These are phyloP conservation scores for Rhizoglyphus robini DNA, from an alignment of 1,140 invertebrate genomes.

Conservation along the genomic window DNA sequence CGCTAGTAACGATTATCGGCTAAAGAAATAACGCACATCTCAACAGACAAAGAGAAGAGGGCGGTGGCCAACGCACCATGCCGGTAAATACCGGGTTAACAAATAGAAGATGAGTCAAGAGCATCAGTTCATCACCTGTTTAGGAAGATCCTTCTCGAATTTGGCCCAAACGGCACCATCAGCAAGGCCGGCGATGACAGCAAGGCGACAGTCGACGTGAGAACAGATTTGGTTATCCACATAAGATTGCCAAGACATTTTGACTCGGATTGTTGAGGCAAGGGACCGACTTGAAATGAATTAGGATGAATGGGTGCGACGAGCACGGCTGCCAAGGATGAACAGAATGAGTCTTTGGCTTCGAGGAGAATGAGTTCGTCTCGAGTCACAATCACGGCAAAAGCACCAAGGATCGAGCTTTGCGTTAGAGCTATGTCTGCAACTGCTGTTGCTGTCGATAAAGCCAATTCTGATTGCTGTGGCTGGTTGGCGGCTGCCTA, in stretches of 20 bases:
- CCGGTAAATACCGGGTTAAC: background rate
- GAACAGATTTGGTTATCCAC: constrained; percentile 90
- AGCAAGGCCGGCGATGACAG: constrained; percentile 72
- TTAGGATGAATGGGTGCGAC: background rate
- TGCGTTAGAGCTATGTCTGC: background rate
- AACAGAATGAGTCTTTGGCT: constrained; percentile 10
- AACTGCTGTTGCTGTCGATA: background rate
- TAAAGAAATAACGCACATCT: background rate
- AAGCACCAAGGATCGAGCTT: background rate
- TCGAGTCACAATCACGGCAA: background rate
- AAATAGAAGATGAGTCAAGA: background rate
- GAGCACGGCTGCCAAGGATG: background rate
- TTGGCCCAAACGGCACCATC: constrained; percentile 90
- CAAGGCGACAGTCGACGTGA: constrained; percentile 43
- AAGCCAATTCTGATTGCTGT: background rate
- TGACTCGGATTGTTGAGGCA: constrained; percentile 26
- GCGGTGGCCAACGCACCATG: background rate
- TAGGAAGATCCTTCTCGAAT: constrained; percentile 44
- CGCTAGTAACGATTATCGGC: too few relatives aligned
- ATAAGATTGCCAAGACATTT: constrained; percentile 96
- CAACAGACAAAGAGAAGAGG: background rate
- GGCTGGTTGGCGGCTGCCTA: too few relatives aligned
- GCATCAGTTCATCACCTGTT: constrained; percentile 8
- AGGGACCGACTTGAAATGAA: background rate
- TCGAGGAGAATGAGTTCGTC: background rate